Percentiles rank a stretch among this genome's conserved stretches.
Conservation (phyloP, 2,113 vertebrate genomes). For the Heterotis niloticus region DNA sequence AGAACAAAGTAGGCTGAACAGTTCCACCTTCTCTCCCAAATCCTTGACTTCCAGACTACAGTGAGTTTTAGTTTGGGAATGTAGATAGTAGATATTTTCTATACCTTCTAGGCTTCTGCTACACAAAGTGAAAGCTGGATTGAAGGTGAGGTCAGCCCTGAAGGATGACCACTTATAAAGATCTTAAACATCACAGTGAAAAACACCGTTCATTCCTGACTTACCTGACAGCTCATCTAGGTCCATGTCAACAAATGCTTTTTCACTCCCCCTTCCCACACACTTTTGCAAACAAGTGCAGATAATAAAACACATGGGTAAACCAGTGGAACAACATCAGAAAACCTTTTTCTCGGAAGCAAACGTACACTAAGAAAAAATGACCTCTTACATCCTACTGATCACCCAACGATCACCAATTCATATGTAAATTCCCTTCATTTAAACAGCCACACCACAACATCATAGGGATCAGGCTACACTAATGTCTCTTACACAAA, state of each 20-base stretch:
- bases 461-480: constrained; percentile 28
- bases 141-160: background rate
- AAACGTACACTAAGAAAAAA: constrained; percentile 35
- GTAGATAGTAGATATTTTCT: constrained; percentile 36
- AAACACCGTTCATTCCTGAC: constrained; percentile 32
- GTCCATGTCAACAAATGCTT: constrained; percentile 24
- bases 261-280: constrained; percentile 18
- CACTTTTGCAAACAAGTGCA: constrained; percentile 28
- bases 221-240: constrained; percentile 42
- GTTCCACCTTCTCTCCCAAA: constrained; percentile 34
- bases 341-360: constrained; percentile 29
- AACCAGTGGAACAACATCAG: constrained; percentile 12
- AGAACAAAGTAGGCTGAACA: background rate
- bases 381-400: too few relatives aligned
- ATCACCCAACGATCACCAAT: too few relatives aligned
- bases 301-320: constrained; percentile 17
- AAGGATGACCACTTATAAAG: background rate
- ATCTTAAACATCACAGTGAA: background rate
- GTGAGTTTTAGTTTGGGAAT: constrained; percentile 39
- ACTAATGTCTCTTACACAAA: background rate
- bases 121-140: background rate
- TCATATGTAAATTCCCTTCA: background rate
- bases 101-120: constrained; percentile 14
- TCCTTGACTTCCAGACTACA: constrained; percentile 30
- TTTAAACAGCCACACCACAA: constrained; percentile 25